Evolutionary conservation across 1,140 invertebrate genomes (phyloP), one percentile per base, ranked within the genome.

Genomic region (Potamilus streckersoni): DNA sequence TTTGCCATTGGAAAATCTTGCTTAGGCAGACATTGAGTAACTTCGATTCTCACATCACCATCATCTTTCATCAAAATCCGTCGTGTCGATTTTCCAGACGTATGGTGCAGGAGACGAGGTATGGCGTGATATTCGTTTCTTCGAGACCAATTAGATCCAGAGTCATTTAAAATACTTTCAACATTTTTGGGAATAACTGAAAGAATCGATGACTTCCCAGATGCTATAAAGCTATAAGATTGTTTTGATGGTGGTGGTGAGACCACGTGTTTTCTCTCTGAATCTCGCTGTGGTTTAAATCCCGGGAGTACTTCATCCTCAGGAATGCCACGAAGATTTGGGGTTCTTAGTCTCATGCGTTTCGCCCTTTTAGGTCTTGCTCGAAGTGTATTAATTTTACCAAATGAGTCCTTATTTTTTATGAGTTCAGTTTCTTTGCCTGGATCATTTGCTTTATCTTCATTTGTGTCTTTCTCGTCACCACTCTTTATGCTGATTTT

Each of bases 11-110:
- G 49, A 27, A 16, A 27, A 17, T 71, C 74, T 49, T 57, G 20
- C 61, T 76, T 76, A 19, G 74, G 74, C 19, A 69, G 74, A 68
- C 74, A 76, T 67, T 76, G 74, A 23, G 69, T 71, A 20, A 71
- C 74, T 20, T 76, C 74, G 14, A 76, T 76, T 61, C 69, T 59
- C 3, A 76, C 74, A 59, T 76, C 74, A 20, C 74, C 69, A 5
- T 72, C 69, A n/a, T 72, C 74, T 58, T 27, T n/a, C 60, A 76
- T 63, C 64, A 66, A 31, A 23, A 76, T 31, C 56, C 61, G 72
- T 38, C 60, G 71, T 61, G 74, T 71, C 11, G 38, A 49, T 49
- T 49, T 49, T 49, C 11, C 38, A 49, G 38, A 49, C 38, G 38
- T 49, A 8, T 49, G 11, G 38, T 49, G 6, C 38, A 49, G 6